These are phyloP conservation scores for Zygothrica quintamaculata DNA, from an alignment of 2,888 invertebrate genomes.

Conservation along the genomic window DNA sequence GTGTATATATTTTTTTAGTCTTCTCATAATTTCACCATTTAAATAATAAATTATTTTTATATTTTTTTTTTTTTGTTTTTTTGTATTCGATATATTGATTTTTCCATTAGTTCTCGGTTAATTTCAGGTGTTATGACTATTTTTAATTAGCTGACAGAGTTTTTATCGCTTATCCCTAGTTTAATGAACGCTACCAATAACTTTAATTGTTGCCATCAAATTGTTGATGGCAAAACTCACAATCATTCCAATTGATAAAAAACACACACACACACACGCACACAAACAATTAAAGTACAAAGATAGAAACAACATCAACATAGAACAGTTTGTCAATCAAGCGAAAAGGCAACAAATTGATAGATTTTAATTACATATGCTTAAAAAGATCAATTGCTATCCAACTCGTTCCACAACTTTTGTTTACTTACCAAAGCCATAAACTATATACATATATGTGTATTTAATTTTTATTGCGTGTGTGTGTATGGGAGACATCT, in stretches of 20 bases:
- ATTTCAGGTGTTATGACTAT: constrained; percentile 58
- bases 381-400: constrained; percentile 26
- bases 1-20: constrained; percentile 6
- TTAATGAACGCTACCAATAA: constrained; percentile 4
- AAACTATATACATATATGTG: no score
- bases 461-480: no score
- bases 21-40: constrained; percentile 51
- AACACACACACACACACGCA: no score
- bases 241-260: background rate
- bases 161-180: constrained; percentile 44
- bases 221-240: constrained; percentile 27
- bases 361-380: constrained; percentile 42
- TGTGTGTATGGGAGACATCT: no score
- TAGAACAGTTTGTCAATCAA: constrained; percentile 74
- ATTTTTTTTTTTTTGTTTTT: constrained; percentile 24
- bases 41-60: constrained; percentile 66
- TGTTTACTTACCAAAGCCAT: no score
- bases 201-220: constrained; percentile 49
- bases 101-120: constrained; percentile 64
- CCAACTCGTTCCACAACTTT: background rate
- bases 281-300: constrained; percentile 11
- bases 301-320: constrained; percentile 23
- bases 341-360: constrained; percentile 53
- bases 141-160: constrained; percentile 72
- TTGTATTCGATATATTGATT: constrained; percentile 59